These are phyloP conservation scores for Tympanoctomys barrerae DNA, from an alignment of 2,797 vertebrate genomes.

Conservation along the genomic window DNA sequence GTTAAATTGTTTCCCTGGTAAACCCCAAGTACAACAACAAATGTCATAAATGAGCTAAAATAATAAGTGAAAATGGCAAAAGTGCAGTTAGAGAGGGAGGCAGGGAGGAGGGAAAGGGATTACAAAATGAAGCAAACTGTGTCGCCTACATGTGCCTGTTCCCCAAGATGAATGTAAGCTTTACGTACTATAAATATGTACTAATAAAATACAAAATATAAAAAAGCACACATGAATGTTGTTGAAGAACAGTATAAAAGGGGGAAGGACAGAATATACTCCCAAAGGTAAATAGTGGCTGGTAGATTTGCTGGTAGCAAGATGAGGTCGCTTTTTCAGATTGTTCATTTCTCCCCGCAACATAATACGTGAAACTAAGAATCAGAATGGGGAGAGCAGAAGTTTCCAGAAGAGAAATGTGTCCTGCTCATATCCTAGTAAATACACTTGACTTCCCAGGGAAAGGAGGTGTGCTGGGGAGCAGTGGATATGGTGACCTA, in stretches of 20 bases:
- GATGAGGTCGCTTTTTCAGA: background rate
- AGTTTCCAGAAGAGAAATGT: background rate
- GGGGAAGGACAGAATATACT: background rate
- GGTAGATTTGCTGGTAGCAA: background rate
- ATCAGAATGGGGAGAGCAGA: background rate
- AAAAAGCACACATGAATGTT: background rate
- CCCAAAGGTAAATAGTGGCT: background rate
- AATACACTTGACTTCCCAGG: background rate
- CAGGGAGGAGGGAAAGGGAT: background rate
- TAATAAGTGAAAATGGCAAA: background rate
- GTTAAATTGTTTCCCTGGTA: too few relatives aligned
- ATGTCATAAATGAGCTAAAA: background rate
- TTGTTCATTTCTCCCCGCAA: background rate
- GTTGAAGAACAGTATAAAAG: background rate
- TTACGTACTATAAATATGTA: background rate
- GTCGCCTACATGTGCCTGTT: background rate
- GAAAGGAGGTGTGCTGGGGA: background rate
- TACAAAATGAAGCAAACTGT: background rate
- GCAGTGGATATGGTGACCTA: background rate
- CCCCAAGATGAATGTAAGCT: background rate
- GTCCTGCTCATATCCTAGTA: background rate
- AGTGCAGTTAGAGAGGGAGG: background rate
- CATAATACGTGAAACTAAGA: background rate
- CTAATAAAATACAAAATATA: background rate
- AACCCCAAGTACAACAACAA: background rate